A percentile compares a stretch with the other conserved stretches of the same genome.
Conservation (phyloP, 2,888 invertebrate species). For the Esperia sulphurella region DNA sequence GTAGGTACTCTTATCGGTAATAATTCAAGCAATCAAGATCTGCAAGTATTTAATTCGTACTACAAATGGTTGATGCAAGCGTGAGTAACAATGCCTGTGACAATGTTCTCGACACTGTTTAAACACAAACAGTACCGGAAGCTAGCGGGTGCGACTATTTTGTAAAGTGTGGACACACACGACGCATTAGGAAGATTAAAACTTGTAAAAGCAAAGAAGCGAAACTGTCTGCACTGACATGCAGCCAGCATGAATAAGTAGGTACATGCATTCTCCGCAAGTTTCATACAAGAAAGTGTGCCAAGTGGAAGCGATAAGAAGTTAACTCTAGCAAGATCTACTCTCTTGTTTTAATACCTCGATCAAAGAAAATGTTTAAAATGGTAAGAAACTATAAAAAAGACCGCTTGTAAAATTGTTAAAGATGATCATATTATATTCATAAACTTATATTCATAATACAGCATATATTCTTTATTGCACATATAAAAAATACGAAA, state of each 20-base stretch:
- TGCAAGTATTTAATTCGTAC: background rate
- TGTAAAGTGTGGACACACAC: slow-evolving; percentile 49
- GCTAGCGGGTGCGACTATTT: slow-evolving; percentile 46
- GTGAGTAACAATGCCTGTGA: background rate
- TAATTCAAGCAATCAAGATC: too few species aligned
- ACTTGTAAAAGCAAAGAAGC: slow-evolving; percentile 66
- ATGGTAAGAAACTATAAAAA: too few species aligned
- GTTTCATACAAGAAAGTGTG: slow-evolving; percentile 13
- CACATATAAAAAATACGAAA: too few species aligned
- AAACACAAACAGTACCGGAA: slow-evolving; percentile 40
- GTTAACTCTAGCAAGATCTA: slow-evolving; percentile 3
- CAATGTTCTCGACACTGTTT: slow-evolving; percentile 25
- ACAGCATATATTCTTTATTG: too few species aligned
- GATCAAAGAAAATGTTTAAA: too few species aligned
- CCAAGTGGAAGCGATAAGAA: slow-evolving; percentile 17
- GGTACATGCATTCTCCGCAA: slow-evolving; percentile 13
- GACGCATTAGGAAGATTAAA: slow-evolving; percentile 76
- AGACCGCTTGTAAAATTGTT: too few species aligned
- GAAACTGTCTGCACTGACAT: slow-evolving; percentile 27
- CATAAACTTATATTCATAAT: too few species aligned
- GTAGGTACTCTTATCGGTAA: too few species aligned
- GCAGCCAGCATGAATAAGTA: slow-evolving; percentile 18
- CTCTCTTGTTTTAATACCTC: background rate
- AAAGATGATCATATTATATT: too few species aligned
- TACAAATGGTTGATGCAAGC: background rate